Evolutionary conservation across 2,888 invertebrate genomes (phyloP), one percentile per base, ranked within the genome.

Genomic region (Pediacus dermestoides): DNA sequence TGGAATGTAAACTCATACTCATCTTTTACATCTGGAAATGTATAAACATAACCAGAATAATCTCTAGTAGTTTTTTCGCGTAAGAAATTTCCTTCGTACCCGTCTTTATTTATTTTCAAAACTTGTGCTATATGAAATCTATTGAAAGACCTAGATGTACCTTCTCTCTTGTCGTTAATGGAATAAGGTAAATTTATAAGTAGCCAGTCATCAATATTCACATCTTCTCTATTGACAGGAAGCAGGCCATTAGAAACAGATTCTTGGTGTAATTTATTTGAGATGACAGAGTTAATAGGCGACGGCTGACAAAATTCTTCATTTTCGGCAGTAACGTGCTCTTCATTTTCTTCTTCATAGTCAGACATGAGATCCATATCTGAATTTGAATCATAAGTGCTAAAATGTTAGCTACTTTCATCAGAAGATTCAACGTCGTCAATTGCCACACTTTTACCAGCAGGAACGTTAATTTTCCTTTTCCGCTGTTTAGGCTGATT

Each of bases 311-410:
- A 26, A 26, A 26, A 26, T 10, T 26, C 27, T 26, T 26, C 9
- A 8, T 26, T 26, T 26, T 26, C 8, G 6, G 6, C 21, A 18
- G 6, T 18, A 6, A 18, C 21, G 21, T n/a, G n/a, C n/a, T n/a
- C n/a, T n/a, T n/a, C n/a, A n/a, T n/a, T n/a, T n/a, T n/a, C n/a
- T n/a, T n/a, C n/a, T n/a, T n/a, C n/a, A n/a, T n/a, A n/a, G n/a
- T n/a, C n/a, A n/a, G n/a, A n/a, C n/a, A n/a, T n/a, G n/a, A n/a
- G n/a, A n/a, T 38, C 33, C 28, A 38, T 25, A 26, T 33, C 27
- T 38, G 33, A 28, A 39, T 30, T 39, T 18, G 34, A 39, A 34
- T 38, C 38, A 26, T 23, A 32, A 25, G 37, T 32, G 16, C 31
- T 6, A 25, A 26, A 37, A 16, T 34, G 22, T 34, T n/a, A 21